Evolutionary conservation across 2,888 invertebrate genomes (phyloP), one percentile per base, ranked within the genome.

Genomic region (Reticulitermes lucifugus): DNA sequence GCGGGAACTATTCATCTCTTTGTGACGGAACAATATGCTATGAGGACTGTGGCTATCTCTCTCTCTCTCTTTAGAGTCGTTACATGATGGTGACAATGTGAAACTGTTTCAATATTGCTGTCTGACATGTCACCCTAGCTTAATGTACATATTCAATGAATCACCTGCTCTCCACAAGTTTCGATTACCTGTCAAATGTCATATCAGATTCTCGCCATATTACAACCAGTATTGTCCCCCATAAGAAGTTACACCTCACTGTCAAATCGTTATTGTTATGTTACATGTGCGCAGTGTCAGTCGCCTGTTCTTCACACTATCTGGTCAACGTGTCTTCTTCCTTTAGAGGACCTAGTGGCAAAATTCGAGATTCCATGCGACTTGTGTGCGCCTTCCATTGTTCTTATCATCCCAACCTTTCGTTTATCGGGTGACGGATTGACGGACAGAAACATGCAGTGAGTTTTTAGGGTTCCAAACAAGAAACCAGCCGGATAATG

Each of bases 101-200:
- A 65, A 55, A 65, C 65, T 65, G 65, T 65, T 65, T 25, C 65
- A 65, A 65, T 65, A 65, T 65, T 65, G 65, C 65, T 25, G 65
- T n/a, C 65, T 65, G n/a, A n/a, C 65, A 65, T 65, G 65, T 65
- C 65, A 25, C n/a, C 65, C n/a, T n/a, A 65, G 65, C n/a, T 65
- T 65, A 65, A 25, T 65, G 65, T 65, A 65, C 65, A 65, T n/a
- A 65, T 65, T 25, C 65, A 65, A n/a, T 65, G 65, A 65, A 65
- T 65, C 65, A 65, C 65, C n/a, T 65, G 65, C 25, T 65, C 65
- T 65, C n/a, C 65, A 21, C 21, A 12, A 5, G 25, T 65, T 65
- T 65, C 65, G 65, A 65, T 65, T 65, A 65, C 65, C 65, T 25
- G 65, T 65, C 65, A 65, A n/a, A 65, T 12, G 65, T 65, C 65